Conservation (phyloP, 2,113 vertebrate genomes). For the Galbula dea region DNA sequence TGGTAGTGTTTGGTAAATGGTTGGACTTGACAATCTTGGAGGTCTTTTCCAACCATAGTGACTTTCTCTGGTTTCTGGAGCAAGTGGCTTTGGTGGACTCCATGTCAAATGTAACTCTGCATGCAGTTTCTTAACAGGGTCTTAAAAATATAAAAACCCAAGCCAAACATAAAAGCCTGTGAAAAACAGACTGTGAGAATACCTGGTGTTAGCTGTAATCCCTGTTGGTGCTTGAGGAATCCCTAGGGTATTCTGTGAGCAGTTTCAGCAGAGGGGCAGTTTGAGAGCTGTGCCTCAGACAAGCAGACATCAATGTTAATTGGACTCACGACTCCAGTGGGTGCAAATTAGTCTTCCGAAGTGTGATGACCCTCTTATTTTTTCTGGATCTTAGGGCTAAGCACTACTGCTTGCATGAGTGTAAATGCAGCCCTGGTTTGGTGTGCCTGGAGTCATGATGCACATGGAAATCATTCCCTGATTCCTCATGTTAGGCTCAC, state of each 20-base stretch:
- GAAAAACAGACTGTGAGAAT: background rate
- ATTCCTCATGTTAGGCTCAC: background rate
- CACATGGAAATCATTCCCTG: background rate
- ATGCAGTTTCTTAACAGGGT: background rate
- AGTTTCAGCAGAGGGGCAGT: background rate
- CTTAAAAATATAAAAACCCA: too few relatives aligned
- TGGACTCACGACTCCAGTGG: background rate
- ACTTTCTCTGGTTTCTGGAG: too few relatives aligned
- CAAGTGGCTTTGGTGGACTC: background rate
- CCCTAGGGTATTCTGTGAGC: background rate
- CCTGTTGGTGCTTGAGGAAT: background rate
- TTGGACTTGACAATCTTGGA: too few relatives aligned
- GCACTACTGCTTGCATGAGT: background rate
- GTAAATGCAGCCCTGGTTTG: rapidly evolving
- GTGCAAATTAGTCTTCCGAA: background rate
- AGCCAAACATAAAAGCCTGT: background rate
- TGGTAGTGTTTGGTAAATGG: too few relatives aligned
- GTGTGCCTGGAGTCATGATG: background rate
- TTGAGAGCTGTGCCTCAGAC: background rate
- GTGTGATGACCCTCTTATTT: background rate
- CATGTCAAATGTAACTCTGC: background rate
- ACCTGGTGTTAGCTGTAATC: background rate
- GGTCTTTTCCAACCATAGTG: too few relatives aligned
- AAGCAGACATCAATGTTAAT: rapidly evolving
- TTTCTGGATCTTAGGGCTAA: background rate